Evolutionary conservation across 2,113 vertebrate species (phyloP), one percentile per base, ranked within the genome.

Genomic region (Ramphastos sulfuratus): DNA sequence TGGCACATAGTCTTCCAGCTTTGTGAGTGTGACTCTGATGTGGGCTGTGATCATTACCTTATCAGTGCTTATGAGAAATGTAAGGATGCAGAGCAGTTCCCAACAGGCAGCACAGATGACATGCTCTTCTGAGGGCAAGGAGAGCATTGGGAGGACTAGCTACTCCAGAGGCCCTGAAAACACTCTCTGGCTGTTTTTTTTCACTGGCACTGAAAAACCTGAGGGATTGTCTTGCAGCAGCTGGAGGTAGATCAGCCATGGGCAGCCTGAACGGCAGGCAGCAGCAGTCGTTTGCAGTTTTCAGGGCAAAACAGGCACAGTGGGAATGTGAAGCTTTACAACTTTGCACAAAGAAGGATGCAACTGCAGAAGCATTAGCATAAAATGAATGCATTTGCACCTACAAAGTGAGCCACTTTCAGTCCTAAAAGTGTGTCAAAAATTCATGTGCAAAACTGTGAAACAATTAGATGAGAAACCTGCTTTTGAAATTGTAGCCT

Each of bases 391-490:
- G 71, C 67, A 85, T 89, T 90, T 90, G 58, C 81, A 93, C 81
- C 78, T 92, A 69, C n/a, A 82, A 79, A 95, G 65, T 44, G 35
- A 96, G 50, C 16, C 21, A 7, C 55, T 79, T 89, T 25, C 30
- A 39, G 66, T 23, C 44, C 77, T 73, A 94, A 63, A 84, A 89
- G 63, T 59, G 63, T 92, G 92, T 93, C 59, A 93, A 90, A 95
- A 94, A 90, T 56, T 55, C 44, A 76, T 63, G 71, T 79, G 81
- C 66, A 90, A 87, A 94, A 93, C 5, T 85, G 86, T 16, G 1
- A 67, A 94, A 92, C 90, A 93, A 90, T 94, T 88, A 91, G 54
- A 82, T 79, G 59, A 84, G 89, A 93, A 96, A 90, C 39, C 83
- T 82, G 91, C 90, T 92, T 96, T 95, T 92, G 92, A 95, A 93